A percentile compares a stretch with the other conserved stretches of the same genome.
phyloP scores from a whole-genome alignment of 2,113 vertebrate genomes.

The Muntiacus reevesi region DNA sequence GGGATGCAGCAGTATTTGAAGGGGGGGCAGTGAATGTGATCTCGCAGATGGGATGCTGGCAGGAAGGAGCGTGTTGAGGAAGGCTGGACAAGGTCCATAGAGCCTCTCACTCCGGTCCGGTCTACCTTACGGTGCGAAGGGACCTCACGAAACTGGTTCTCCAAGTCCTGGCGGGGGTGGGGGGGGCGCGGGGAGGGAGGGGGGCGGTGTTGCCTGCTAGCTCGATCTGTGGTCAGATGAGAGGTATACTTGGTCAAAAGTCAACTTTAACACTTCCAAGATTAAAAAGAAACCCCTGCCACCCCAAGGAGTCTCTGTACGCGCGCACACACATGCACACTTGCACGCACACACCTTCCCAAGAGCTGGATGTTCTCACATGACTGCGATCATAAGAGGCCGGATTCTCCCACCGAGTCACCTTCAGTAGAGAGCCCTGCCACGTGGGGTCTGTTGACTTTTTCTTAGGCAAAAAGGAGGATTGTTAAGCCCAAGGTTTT shows the following conservation, averaged over 20 bases:
- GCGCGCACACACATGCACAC: rapidly evolving
- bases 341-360: background rate
- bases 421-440: background rate
- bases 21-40: too few relatives aligned
- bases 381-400: background rate
- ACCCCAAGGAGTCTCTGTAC: background rate
- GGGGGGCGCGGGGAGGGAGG: too few relatives aligned
- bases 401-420: background rate
- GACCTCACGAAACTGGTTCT: constrained; percentile 40
- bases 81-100: background rate
- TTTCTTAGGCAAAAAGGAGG: background rate
- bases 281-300: constrained; percentile 39
- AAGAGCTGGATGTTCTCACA: background rate
- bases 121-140: background rate
- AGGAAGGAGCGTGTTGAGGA: background rate
- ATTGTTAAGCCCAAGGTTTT: background rate
- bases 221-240: background rate
- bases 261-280: constrained; percentile 21
- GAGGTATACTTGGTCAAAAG: background rate
- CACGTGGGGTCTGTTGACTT: background rate
- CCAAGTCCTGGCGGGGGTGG: background rate
- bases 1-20: background rate
- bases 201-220: background rate
- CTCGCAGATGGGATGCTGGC: background rate
- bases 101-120: background rate